phyloP scores from a whole-genome alignment of 2,888 invertebrate species.

The Leptinotarsa tumamoca region DNA sequence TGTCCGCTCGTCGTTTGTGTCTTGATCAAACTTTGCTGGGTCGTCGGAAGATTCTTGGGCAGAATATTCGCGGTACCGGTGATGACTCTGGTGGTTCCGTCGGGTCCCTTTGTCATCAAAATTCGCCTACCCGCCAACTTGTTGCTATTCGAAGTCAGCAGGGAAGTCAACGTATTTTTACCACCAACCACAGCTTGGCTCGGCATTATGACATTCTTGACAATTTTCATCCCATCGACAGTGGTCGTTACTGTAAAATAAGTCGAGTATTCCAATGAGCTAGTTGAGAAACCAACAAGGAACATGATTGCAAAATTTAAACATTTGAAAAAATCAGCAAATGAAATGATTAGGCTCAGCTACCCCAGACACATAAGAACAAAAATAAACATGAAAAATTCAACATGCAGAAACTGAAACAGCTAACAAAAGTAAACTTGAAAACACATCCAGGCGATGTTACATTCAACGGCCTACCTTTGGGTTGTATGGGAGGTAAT shows the following conservation, averaged over 20 bases:
- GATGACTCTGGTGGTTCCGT: conserved; percentile 76
- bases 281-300: not conserved
- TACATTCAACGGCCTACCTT: conserved; percentile 60
- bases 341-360: too few relatives aligned
- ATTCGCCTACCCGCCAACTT: conserved; percentile 78
- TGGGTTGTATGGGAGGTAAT: conserved; percentile 63
- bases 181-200: conserved; percentile 68
- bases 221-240: conserved; percentile 74
- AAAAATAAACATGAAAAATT: conserved; percentile 17
- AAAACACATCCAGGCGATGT: conserved; percentile 36
- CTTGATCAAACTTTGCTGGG: conserved; percentile 69
- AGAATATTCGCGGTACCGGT: conserved; percentile 71
- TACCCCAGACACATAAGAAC: not conserved
- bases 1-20: conserved; percentile 62
- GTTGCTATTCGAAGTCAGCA: conserved; percentile 73
- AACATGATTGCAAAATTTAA: not conserved
- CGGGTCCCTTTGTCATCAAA: conserved; percentile 81
- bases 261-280: not conserved
- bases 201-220: conserved; percentile 75
- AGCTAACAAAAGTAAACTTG: conserved; percentile 15
- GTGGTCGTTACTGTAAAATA: conserved; percentile 50
- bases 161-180: conserved; percentile 76
- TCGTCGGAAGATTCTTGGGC: conserved; percentile 65
- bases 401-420: not conserved
- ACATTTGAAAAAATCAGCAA: too few relatives aligned